Conservation (phyloP, 2,797 vertebrate genomes). For the Acanthis flammea region DNA sequence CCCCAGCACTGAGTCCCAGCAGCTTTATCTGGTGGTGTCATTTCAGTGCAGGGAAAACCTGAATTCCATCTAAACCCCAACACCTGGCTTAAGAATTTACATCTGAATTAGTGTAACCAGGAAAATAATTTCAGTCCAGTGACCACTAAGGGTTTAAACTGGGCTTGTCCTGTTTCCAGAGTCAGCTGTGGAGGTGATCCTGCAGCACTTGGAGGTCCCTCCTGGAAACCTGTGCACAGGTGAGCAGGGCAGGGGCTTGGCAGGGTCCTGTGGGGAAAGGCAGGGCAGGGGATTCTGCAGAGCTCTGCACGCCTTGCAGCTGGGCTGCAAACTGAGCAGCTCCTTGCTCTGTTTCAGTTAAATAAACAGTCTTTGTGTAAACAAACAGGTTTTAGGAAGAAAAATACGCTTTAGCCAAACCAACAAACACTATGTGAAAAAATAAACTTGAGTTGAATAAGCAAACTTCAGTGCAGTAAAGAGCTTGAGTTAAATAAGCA, state of each 20-base stretch:
- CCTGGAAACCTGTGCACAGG: background rate
- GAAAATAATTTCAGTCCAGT: background rate
- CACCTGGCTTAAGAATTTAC: slow-evolving; percentile 32
- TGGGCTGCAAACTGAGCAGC: background rate
- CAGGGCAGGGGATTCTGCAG: background rate
- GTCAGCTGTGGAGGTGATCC: background rate
- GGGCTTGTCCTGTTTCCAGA: background rate
- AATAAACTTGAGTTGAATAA: background rate
- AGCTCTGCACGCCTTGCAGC: background rate
- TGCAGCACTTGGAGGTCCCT: background rate
- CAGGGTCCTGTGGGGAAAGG: background rate
- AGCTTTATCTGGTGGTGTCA: background rate
- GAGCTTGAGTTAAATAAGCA: background rate
- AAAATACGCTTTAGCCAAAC: background rate
- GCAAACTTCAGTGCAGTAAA: background rate
- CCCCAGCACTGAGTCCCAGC: background rate
- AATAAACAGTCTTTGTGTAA: background rate
- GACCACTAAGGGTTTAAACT: background rate
- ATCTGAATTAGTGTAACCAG: background rate
- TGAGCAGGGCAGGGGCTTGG: background rate
- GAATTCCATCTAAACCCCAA: slow-evolving; percentile 26
- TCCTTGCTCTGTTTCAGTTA: background rate
- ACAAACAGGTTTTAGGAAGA: background rate
- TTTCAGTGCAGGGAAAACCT: background rate
- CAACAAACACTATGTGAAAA: background rate